Evolutionary conservation across 2,797 vertebrate genomes (phyloP).

Genomic region (Sebastolobus altivelis): DNA sequence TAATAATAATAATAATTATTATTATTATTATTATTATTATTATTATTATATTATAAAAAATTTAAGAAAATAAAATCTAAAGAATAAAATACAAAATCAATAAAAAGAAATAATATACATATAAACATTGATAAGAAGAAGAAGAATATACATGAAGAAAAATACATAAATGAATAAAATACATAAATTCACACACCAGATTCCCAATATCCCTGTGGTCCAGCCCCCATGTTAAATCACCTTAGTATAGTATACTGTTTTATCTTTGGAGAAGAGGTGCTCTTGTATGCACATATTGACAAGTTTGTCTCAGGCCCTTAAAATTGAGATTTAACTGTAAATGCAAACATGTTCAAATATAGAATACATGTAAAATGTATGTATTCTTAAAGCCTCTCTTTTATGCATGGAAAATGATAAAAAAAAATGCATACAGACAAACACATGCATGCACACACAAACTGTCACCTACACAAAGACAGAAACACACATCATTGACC

Average conservation of each 20-base stretch:
- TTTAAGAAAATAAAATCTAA: no score
- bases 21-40: no score
- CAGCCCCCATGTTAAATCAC: no score
- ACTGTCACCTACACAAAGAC: neutral
- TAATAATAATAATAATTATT: neutral
- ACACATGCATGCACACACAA: neutral
- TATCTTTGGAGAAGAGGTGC: neutral
- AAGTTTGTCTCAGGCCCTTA: neutral
- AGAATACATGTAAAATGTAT: slow-evolving; percentile 30
- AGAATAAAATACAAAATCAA: no score
- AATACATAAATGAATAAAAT: no score
- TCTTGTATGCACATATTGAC: neutral
- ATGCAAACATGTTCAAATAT: slow-evolving; percentile 29
- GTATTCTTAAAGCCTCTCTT: neutral
- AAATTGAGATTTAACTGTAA: neutral
- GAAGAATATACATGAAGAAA: no score
- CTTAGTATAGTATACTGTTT: neutral
- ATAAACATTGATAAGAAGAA: no score
- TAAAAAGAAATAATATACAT: no score
- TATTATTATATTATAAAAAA: neutral
- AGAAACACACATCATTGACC: neutral
- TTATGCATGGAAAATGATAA: slow-evolving; percentile 6
- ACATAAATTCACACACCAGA: no score
- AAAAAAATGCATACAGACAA: slow-evolving; percentile 16
- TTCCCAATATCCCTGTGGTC: neutral